These are phyloP conservation scores for Stichodactyla mertensii DNA, from an alignment of 64 coral and sea anemone species.

Conservation along the genomic window DNA sequence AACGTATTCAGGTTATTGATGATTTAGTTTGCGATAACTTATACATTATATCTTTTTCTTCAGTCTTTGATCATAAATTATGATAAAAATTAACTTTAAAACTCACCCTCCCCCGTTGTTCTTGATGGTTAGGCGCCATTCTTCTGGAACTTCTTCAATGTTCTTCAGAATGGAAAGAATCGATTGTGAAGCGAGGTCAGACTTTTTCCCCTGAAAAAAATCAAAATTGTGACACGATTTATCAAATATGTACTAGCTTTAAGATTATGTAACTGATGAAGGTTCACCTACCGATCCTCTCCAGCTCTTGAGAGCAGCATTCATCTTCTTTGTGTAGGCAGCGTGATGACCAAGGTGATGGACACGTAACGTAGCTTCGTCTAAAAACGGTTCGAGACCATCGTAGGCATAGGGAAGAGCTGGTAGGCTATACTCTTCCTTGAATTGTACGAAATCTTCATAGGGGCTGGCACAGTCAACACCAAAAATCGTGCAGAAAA, in stretches of 20 bases:
- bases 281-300: constrained; percentile 53
- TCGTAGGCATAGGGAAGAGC: constrained; percentile 66
- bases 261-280: background rate
- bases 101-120: constrained; percentile 92
- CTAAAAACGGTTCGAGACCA: constrained; percentile 69
- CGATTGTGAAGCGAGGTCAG: constrained; percentile 54
- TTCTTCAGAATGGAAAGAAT: constrained; percentile 71
- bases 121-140: constrained; percentile 51
- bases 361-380: constrained; percentile 61
- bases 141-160: constrained; percentile 54
- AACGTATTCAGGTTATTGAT: no score
- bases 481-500: background rate
- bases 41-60: no score
- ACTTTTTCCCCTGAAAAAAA: constrained; percentile 34
- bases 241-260: background rate
- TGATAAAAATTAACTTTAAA: background rate
- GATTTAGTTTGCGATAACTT: no score
- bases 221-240: background rate
- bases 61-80: background rate
- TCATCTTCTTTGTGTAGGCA: constrained; percentile 82
- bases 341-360: constrained; percentile 85
- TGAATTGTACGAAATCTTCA: constrained; percentile 55
- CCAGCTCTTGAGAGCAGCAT: constrained; percentile 56
- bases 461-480: constrained; percentile 21
- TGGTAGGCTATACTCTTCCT: constrained; percentile 69